These are phyloP conservation scores for Sesamia inferens DNA, from an alignment of 2,888 invertebrate species.

Conservation along the genomic window DNA sequence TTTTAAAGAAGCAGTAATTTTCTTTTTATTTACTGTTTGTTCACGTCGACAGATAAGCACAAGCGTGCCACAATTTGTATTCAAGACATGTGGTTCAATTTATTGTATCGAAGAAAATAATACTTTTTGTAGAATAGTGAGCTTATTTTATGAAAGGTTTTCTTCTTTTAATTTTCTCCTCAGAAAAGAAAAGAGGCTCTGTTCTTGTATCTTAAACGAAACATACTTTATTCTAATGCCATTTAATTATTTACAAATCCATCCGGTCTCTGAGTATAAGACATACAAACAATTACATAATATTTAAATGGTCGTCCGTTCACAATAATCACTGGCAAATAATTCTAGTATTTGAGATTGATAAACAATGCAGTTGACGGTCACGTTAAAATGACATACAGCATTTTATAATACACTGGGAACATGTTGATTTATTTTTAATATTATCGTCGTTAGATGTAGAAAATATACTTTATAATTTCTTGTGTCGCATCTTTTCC, in stretches of 20 bases:
- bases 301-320: conserved; percentile 45
- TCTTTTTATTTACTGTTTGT: conserved; percentile 3
- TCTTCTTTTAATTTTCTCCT: not conserved
- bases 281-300: conserved; percentile 28
- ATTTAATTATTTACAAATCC: conserved; percentile 4
- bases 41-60: conserved; percentile 1
- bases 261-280: conserved; percentile 11
- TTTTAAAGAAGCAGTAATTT: not conserved
- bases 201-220: not conserved
- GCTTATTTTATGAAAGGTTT: not conserved
- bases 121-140: not conserved
- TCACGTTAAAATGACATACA: conserved; percentile 66
- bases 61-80: conserved; percentile 18
- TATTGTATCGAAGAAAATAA: not conserved
- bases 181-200: not conserved
- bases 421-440: conserved; percentile 49
- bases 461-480: not conserved
- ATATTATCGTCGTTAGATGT: conserved; percentile 35
- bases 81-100: conserved; percentile 5
- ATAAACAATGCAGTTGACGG: conserved; percentile 75
- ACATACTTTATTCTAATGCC: not conserved
- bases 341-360: conserved; percentile 73
- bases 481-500: not conserved
- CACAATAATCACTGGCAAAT: conserved; percentile 70
- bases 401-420: conserved; percentile 64